Base-by-base conservation (phyloP, 1,140 invertebrate genomes). In the Listronotus bonariensis region DNA sequence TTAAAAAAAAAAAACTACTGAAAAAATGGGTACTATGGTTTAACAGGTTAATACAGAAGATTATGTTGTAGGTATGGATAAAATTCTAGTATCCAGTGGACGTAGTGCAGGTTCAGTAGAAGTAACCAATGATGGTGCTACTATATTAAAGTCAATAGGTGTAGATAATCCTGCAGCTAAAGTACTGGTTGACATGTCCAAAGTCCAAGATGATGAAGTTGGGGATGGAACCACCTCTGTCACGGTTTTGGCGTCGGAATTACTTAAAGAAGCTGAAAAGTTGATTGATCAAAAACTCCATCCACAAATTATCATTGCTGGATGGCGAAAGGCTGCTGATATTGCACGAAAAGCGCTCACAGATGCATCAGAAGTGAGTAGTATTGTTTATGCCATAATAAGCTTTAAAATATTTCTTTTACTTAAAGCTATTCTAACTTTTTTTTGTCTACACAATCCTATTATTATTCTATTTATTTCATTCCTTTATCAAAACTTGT, bases 211-310 rank as follows among this genome's bases (percentile, higher is more conserved):
- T 84, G 95, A 97, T 81, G 98, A 99, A 88, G 97, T 99, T 72
- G 98, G 98, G 53, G 98, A 99, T 88, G 98, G 97, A 31, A 99
- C 98, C 41, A 99, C 98, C 36, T 98, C 96, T 15, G 98, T 99
- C 0, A 96, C 96, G 56, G 97, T 99, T 17, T 81, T 99, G 55
- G 97, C 97, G 74, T 88, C 96, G 68, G 97, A 99, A 82, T 80
- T 99, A 14, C 80, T 99, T 1, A 89, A 92, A 76, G 95, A 98
- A 82, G 97, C 97, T 4, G 98, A 99, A 79, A 91, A 92, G 74
- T 80, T 99, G 11, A 88, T 99, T 43, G 88, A 91, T 45, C 90
- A 96, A 80, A 97, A 97, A 80, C 89, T 99, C 64, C 98, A 99
- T 81, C 98, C 98, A 38, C 98, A 99, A 84, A 98, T 92, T 1